Evolutionary conservation across 1,140 invertebrate species (phyloP).

Genomic region (Aricia agestis): DNA sequence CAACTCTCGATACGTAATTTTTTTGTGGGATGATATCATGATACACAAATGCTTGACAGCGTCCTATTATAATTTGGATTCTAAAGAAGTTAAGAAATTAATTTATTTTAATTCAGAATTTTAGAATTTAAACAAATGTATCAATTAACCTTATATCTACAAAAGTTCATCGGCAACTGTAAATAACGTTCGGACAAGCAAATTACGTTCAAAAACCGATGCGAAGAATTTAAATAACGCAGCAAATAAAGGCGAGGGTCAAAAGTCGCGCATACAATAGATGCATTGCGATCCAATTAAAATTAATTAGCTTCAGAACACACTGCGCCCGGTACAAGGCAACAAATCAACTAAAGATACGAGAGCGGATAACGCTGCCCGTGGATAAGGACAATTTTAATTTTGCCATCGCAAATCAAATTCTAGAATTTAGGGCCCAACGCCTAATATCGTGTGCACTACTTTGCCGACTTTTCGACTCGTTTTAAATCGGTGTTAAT

Average conservation of each 20-base stretch:
- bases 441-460: conserved; percentile 33
- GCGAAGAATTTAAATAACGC: conserved; percentile 37
- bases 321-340: conserved; percentile 58
- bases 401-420: conserved; percentile 40
- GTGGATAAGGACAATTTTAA: conserved; percentile 53
- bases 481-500: conserved; percentile 31
- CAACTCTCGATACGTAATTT: too few relatives aligned
- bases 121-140: too few relatives aligned
- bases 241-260: conserved; percentile 46
- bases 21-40: too few relatives aligned
- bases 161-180: not conserved
- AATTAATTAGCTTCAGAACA: conserved; percentile 74
- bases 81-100: too few relatives aligned
- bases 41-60: too few relatives aligned
- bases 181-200: not conserved
- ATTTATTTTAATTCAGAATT: too few relatives aligned
- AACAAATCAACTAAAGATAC: conserved; percentile 72
- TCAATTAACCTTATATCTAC: too few relatives aligned
- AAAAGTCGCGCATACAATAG: conserved; percentile 62
- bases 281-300: conserved; percentile 72
- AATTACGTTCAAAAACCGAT: conserved; percentile 12
- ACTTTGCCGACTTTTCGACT: conserved; percentile 24
- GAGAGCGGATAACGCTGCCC: conserved; percentile 53
- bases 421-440: conserved; percentile 40
- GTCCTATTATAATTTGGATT: too few relatives aligned